phyloP scores from a whole-genome alignment of 2,888 invertebrate species.

The Drosophila engyochracea region DNA sequence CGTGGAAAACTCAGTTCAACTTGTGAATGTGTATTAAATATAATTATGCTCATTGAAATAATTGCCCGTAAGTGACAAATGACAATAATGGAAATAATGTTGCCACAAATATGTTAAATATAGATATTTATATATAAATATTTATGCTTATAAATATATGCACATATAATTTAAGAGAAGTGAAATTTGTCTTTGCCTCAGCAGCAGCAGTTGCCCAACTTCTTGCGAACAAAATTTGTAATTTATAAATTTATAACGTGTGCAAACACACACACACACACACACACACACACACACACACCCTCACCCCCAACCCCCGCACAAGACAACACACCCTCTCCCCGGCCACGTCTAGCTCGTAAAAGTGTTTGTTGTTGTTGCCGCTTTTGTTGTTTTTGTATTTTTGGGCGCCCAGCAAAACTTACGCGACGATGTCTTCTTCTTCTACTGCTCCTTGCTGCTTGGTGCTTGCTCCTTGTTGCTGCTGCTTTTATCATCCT shows the following conservation, averaged over 20 bases:
- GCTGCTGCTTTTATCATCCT: constrained; percentile 25
- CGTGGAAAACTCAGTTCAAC: constrained; percentile 43
- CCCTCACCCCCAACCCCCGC: constrained; percentile 2
- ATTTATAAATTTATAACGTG: constrained; percentile 84
- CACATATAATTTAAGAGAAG: constrained; percentile 50
- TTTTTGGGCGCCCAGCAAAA: constrained; percentile 60
- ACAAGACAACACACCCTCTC: constrained; percentile 9
- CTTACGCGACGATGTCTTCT: constrained; percentile 38
- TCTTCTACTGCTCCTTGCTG: not conserved
- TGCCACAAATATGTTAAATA: constrained; percentile 16
- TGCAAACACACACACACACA: constrained; percentile 2
- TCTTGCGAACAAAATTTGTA: constrained; percentile 79
- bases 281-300: not conserved
- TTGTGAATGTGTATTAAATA: constrained; percentile 43
- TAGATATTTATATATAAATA: not conserved
- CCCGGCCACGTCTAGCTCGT: constrained; percentile 29
- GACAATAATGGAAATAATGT: constrained; percentile 11
- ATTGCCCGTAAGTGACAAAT: constrained; percentile 51
- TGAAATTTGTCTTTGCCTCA: constrained; percentile 25
- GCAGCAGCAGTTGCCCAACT: constrained; percentile 2
- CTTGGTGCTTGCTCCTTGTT: constrained; percentile 6
- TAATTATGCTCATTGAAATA: constrained; percentile 69
- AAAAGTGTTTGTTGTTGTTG: constrained; percentile 56
- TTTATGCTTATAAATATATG: not conserved
- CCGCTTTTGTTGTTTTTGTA: constrained; percentile 15